Base-by-base conservation (phyloP, 1,140 invertebrate species). In the Rhopalosiphum maidis region DNA sequence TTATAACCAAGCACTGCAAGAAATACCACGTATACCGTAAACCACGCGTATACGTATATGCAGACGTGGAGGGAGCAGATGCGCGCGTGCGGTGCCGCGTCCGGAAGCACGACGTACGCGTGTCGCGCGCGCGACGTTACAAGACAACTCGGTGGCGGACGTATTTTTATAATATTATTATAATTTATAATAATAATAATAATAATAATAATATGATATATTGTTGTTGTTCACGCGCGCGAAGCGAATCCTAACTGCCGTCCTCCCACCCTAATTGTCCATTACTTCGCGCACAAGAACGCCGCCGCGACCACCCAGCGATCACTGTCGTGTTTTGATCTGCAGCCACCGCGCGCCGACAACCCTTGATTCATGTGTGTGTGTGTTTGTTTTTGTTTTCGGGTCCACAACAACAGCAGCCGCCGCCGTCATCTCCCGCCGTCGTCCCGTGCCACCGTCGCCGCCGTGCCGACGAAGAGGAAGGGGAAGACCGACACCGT, bases 341-440 rank as follows among this genome's bases (percentile, higher is more conserved):
- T 68, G 60, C 11, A 21, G 48, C 60, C 30, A 68, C 60, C 60
- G 60, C 60, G 60, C 30, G 60, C 25, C 60, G 60, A 15, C 60
- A 43, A 87, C 41, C 54, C 54, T 90, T 22, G 89, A 91, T 43
- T 91, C 91, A 85, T 82, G 91, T 85, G 91, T 60, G 55, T 54
- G 54, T 54, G 54, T 54, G 77, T 92, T 77, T 93, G 68, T 93
- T 82, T 93, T 93, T 93, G 91, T 93, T 93, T 93, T 93, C 82
- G 91, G 91, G 91, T 93, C 77, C 77, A 55, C 54, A 37, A 30
- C 37, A 89, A 46, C 90, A 91, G 60, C 90, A 48, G 60, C 90
- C 46, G 46, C 48, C 23, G 43, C 23, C 37, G 46, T 37, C 15
- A 8, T 48, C 37, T 25, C 51, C 82, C 43, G 68, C 77, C 30